These are phyloP conservation scores for Phylloscopus trochiloides DNA, from an alignment of 2,113 vertebrate genomes.

Conservation along the genomic window DNA sequence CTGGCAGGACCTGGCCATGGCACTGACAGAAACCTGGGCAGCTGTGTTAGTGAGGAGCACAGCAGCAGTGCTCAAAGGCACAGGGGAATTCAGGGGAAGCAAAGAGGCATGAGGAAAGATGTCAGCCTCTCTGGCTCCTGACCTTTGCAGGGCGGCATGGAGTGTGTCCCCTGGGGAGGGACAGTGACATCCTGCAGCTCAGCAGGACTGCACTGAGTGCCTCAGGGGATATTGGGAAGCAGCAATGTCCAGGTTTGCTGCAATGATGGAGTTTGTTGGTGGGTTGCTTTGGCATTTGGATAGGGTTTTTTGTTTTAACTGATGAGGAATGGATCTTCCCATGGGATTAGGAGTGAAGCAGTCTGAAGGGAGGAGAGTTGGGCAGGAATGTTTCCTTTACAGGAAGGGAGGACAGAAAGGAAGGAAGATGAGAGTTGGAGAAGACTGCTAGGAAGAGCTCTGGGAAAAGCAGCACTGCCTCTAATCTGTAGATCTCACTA, in stretches of 20 bases:
- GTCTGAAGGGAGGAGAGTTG: neutral
- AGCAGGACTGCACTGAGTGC: neutral
- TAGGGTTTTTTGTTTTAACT: neutral
- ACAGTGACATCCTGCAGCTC: rapidly evolving
- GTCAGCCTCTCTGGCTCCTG: neutral
- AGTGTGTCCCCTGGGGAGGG: neutral
- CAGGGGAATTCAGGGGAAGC: neutral
- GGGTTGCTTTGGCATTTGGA: neutral
- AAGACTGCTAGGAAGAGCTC: neutral
- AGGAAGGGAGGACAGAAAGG: neutral
- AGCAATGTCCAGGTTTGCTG: neutral
- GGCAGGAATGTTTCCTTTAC: neutral
- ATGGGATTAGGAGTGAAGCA: neutral
- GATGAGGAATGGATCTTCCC: neutral
- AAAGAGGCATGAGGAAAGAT: neutral
- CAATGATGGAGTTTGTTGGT: rapidly evolving
- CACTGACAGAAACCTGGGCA: neutral
- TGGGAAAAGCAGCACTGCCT: neutral
- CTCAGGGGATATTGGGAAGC: rapidly evolving
- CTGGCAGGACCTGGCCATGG: neutral
- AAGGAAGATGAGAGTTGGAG: neutral
- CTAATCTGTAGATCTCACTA: neutral
- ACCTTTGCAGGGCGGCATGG: rapidly evolving
- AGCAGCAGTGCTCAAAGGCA: neutral
- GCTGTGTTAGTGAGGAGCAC: neutral